Base-by-base conservation (phyloP, 2,888 invertebrate species). In the Perizoma flavofasciatum region DNA sequence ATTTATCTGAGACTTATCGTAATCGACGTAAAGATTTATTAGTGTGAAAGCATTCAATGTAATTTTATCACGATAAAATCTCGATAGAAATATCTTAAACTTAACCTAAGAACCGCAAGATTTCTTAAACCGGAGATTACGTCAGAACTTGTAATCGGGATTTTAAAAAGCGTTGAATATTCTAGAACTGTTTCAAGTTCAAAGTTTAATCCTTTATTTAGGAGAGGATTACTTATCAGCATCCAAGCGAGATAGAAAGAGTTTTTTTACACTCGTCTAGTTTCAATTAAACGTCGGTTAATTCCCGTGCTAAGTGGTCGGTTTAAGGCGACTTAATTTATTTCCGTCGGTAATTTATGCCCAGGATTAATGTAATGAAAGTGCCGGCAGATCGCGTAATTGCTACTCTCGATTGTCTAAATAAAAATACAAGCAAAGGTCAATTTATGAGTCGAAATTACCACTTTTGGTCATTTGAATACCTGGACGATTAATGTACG, bases 211-310 rank as follows among this genome's bases (percentile, higher is more conserved):
- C 81, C 81, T 74, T 85, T 87, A 86, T 87, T 89, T 85, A 83
- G 82, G 74, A 76, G 74, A 65, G 82, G 86, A 82, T 89, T 84
- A 86, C 81, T 88, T 86, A 87, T 88, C 88, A 69, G 76, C 70
- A 76, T 75, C 77, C 71, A 68, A 48, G 44, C 41, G 54, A 57
- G 56, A 45, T 33, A 40, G 70, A 64, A 53, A 66, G 71, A 47
- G 71, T 75, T 85, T 86, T 22, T 88, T 85, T 79, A 76, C 73
- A 75, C 77, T 79, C 81, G 77, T 81, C 85, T 84, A 88, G 86
- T 91, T 90, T 89, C 89, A 91, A 91, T 92, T 90, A 89, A 85
- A 72, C 78, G 78, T 79, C 81, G 78, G 85, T 88, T 90, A 88
- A 90, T 89, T 86, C 83, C 76, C 67, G 74, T 67, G 85, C 82